Conservation (phyloP, 2,113 vertebrate genomes). For the Plectropomus leopardus region DNA sequence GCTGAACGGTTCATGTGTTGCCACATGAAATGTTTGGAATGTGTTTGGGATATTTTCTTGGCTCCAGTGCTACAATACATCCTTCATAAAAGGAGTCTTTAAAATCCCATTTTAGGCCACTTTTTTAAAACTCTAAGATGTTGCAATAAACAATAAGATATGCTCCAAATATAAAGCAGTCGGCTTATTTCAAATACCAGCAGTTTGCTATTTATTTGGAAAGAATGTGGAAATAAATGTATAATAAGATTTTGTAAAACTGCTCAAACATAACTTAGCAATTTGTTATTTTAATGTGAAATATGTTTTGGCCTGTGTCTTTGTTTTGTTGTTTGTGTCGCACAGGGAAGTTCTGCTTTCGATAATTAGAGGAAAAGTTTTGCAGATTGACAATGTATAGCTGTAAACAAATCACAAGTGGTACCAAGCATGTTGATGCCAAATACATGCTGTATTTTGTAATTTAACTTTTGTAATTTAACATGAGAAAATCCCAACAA, state of each 20-base stretch:
- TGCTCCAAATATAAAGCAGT: not conserved
- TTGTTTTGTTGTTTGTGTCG: not conserved
- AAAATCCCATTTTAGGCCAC: not conserved
- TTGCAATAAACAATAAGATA: not conserved
- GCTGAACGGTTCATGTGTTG: constrained; percentile 50
- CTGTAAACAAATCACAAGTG: not conserved
- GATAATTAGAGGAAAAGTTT: no score
- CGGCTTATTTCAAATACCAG: not conserved
- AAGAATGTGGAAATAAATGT: not conserved
- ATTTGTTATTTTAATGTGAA: not conserved
- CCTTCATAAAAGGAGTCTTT: constrained; percentile 9
- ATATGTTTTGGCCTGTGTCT: not conserved
- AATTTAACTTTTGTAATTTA: not conserved
- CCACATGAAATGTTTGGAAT: constrained; percentile 43
- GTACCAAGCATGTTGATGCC: not conserved
- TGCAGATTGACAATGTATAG: not conserved
- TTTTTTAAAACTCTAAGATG: not conserved
- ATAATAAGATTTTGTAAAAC: not conserved
- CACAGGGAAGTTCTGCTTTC: no score
- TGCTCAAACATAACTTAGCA: not conserved
- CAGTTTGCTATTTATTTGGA: not conserved
- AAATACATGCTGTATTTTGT: not conserved
- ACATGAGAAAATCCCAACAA: not conserved
- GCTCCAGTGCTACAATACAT: not conserved
- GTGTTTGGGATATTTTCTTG: constrained; percentile 45